phyloP scores from a whole-genome alignment of 2,113 vertebrate genomes.

The Nothoprocta perdicaria region DNA sequence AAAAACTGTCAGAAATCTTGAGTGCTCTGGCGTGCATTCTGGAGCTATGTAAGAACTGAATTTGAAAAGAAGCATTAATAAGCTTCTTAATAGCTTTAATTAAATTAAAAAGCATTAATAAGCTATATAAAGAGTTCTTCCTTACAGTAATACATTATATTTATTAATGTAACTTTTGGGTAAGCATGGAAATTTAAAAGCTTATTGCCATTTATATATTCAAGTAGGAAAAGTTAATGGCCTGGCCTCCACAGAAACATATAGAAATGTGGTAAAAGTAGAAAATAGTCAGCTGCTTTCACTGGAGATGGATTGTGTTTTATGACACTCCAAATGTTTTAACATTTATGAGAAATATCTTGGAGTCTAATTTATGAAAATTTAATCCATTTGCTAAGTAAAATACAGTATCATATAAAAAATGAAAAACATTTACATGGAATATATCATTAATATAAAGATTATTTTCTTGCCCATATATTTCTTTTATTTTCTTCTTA shows the following conservation, averaged over 20 bases:
- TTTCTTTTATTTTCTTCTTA: slow-evolving; percentile 69
- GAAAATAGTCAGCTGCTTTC: background rate
- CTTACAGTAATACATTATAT: background rate
- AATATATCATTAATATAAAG: background rate
- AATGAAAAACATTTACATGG: background rate
- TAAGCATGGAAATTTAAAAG: background rate
- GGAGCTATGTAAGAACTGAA: background rate
- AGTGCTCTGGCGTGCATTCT: background rate
- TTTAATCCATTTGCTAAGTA: background rate
- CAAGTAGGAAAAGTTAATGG: background rate
- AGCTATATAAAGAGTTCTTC: background rate
- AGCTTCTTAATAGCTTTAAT: background rate
- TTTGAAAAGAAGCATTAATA: background rate
- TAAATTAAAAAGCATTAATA: background rate
- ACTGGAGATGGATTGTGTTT: background rate
- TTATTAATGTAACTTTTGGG: background rate
- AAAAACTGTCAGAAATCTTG: background rate
- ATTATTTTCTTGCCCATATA: background rate
- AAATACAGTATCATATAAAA: background rate
- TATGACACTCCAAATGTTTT: background rate
- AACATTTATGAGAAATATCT: background rate
- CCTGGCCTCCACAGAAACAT: background rate
- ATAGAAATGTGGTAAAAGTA: background rate
- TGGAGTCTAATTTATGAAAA: background rate
- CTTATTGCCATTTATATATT: background rate